These are phyloP conservation scores for Therioaphis trifolii DNA, from an alignment of 2,888 invertebrate species.

Conservation along the genomic window DNA sequence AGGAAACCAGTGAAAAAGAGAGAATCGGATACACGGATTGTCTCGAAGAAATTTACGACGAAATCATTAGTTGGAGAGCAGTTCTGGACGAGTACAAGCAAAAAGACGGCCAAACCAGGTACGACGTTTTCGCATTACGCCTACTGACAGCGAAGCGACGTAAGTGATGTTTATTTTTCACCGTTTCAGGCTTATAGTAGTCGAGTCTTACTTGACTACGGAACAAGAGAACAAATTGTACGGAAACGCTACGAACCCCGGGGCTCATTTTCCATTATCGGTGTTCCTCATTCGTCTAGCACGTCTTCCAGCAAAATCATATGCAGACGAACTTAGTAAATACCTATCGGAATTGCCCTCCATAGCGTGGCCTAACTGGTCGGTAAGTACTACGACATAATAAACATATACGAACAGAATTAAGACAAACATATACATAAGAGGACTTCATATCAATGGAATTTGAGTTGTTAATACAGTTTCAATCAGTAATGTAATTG, in stretches of 20 bases:
- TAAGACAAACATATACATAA: too few species aligned
- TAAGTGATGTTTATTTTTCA: too few species aligned
- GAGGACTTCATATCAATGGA: too few species aligned
- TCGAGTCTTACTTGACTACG: conserved; percentile 74
- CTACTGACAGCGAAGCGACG: too few species aligned
- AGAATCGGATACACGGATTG: too few species aligned
- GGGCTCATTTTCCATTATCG: conserved; percentile 77
- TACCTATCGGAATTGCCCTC: conserved; percentile 75
- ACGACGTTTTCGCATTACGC: conserved; percentile 5
- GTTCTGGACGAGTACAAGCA: conserved; percentile 72
- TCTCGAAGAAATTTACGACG: conserved; percentile 70
- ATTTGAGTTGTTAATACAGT: too few species aligned
- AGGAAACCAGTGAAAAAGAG: not conserved
- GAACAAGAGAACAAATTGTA: conserved; percentile 74
- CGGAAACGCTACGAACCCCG: conserved; percentile 71
- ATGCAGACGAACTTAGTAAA: conserved; percentile 71
- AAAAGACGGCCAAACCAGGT: conserved; percentile 70
- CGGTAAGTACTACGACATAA: conserved; percentile 70
- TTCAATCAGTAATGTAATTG: too few species aligned
- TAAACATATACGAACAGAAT: too few species aligned
- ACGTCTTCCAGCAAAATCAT: conserved; percentile 71
- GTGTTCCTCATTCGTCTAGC: conserved; percentile 72
- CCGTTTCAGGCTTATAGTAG: conserved; percentile 72
- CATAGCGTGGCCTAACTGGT: conserved; percentile 75
- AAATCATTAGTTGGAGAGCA: conserved; percentile 73